A percentile compares a stretch with the other conserved stretches of the same genome.
Evolutionary conservation across 2,888 invertebrate species (phyloP).

Genomic region (Papilio gigon): DNA sequence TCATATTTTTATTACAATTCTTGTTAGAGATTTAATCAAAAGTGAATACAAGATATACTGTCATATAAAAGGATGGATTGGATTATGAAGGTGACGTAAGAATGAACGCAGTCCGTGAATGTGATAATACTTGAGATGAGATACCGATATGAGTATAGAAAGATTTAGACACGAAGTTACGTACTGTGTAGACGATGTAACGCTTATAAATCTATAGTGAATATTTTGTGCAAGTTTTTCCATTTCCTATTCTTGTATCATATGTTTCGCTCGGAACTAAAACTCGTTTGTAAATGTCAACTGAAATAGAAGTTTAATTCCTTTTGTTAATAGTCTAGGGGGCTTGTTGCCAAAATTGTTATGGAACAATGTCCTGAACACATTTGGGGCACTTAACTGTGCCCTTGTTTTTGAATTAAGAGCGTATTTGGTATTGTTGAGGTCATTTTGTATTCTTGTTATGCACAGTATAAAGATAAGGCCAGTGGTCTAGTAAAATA

Average conservation of each 20-base stretch:
- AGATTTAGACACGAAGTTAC: too few relatives aligned
- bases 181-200: too few relatives aligned
- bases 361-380: constrained; percentile 25
- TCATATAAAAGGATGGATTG: too few relatives aligned
- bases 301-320: constrained; percentile 34
- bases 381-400: constrained; percentile 27
- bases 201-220: background rate
- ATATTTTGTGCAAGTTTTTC: constrained; percentile 2
- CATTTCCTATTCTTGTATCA: constrained; percentile 5
- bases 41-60: background rate
- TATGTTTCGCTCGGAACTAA: constrained; percentile 17
- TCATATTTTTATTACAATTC: background rate
- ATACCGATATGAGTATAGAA: too few relatives aligned
- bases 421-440: constrained; percentile 16
- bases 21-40: background rate
- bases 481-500: background rate
- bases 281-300: constrained; percentile 29
- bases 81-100: too few relatives aligned
- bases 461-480: background rate
- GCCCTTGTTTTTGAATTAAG: constrained; percentile 28
- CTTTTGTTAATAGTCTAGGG: constrained; percentile 36
- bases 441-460: constrained; percentile 10
- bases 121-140: too few relatives aligned
- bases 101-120: too few relatives aligned
- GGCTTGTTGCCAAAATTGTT: constrained; percentile 36